A percentile compares a stretch with the other conserved stretches of the same genome.
Conservation (phyloP, 2,797 vertebrate genomes). For the Oryzias dopingdopingensis region DNA sequence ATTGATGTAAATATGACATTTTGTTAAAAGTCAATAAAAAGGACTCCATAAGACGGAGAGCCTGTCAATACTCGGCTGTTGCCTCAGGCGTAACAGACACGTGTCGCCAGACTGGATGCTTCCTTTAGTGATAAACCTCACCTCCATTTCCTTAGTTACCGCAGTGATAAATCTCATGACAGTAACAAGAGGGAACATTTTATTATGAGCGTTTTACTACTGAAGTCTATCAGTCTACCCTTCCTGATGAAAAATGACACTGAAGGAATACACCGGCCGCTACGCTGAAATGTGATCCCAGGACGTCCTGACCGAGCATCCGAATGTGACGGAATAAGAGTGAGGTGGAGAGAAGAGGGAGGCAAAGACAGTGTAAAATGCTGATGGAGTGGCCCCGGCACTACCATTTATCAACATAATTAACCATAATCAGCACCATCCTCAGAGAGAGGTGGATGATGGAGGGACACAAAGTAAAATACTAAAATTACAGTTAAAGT, state of each 20-base stretch:
- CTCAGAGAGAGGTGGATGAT: constrained; percentile 51
- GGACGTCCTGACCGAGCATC: constrained; percentile 2
- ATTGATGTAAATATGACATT: neutral
- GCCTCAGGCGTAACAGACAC: neutral
- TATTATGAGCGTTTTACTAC: neutral
- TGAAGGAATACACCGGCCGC: neutral
- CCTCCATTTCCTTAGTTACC: constrained; percentile 9
- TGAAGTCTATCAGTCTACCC: constrained; percentile 7
- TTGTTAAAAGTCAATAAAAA: constrained; percentile 2
- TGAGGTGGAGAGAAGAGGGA: constrained; percentile 14
- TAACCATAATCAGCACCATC: constrained; percentile 74
- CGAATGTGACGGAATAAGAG: constrained; percentile 3
- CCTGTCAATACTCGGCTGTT: neutral
- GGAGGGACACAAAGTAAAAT: constrained; percentile 22
- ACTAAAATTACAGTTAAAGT: constrained; percentile 25
- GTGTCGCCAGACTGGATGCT: neutral
- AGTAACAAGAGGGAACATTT: constrained; percentile 5
- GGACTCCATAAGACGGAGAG: constrained; percentile 9
- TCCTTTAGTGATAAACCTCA: neutral
- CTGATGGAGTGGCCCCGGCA: constrained; percentile 73
- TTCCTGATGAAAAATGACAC: constrained; percentile 14
- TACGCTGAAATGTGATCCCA: constrained; percentile 1
- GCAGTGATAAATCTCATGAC: constrained; percentile 8
- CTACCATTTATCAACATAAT: constrained; percentile 79
- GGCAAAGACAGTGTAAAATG: constrained; percentile 62